A percentile compares a stretch with the other conserved stretches of the same genome.
These are phyloP conservation scores for Anadara kagoshimensis DNA, from an alignment of 1,140 invertebrate species.

Conservation along the genomic window DNA sequence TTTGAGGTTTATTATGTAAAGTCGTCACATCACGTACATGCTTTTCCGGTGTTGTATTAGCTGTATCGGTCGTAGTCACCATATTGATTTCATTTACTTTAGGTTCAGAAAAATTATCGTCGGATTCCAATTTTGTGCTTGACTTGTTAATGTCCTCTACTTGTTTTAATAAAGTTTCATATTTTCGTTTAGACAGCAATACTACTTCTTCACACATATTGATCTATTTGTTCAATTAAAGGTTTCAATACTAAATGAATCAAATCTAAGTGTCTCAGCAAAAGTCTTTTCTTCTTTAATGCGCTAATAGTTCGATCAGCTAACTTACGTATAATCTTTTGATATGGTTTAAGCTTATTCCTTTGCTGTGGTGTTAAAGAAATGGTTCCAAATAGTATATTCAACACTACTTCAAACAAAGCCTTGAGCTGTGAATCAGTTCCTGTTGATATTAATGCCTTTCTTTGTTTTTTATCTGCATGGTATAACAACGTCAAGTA, in stretches of 20 bases:
- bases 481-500: conserved; percentile 9
- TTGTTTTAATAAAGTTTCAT: conserved; percentile 8
- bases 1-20: too few species aligned
- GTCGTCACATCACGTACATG: too few species aligned
- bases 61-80: too few species aligned
- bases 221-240: conserved; percentile 18
- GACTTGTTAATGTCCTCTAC: too few species aligned
- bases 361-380: neutral
- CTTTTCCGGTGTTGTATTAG: too few species aligned
- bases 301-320: conserved; percentile 2
- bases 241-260: conserved; percentile 22
- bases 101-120: too few species aligned
- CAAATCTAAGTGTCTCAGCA: conserved; percentile 15
- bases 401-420: conserved; percentile 21
- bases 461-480: conserved; percentile 14
- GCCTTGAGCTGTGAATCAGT: conserved; percentile 9
- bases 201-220: conserved; percentile 21
- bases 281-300: conserved; percentile 12
- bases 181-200: conserved; percentile 30
- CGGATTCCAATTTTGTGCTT: too few species aligned
- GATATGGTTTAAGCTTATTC: conserved; percentile 11
- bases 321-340: conserved; percentile 18
- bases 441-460: conserved; percentile 10
- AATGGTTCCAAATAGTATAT: conserved; percentile 12
- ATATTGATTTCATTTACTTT: too few species aligned